Evolutionary conservation across 1,140 invertebrate genomes (phyloP), one percentile per base, ranked within the genome.

Genomic region (Eriocheir sinensis): DNA sequence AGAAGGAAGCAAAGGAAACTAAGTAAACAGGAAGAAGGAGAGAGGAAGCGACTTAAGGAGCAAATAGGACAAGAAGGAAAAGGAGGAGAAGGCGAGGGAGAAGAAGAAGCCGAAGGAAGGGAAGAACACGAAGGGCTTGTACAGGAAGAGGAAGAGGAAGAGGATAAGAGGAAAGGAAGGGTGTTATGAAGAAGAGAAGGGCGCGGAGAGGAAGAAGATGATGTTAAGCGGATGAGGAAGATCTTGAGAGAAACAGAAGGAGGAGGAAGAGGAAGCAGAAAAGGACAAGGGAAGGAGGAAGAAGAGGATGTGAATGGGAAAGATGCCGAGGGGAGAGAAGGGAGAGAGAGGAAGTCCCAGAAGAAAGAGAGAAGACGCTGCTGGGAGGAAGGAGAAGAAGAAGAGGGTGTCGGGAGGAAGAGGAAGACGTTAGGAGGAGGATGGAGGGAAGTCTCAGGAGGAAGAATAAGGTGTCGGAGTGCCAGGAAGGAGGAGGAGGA

Each of bases 401-500:
- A 81, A 17, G 40, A 53, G 30, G 38, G 27, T 38, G 89, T 21
- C 32, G 44, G 4, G 34, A 91, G 41, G 41, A 91, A 53, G 48
- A 60, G 32, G 89, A 72, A 21, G 53, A 9, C 17, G 34, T 21
- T 32, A n/a, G 32, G 34, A 60, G 32, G 88, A 89, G 48, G 41
- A 17, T 30, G 30, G 48, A 44, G 88, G 30, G 88, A 27, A 89
- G 41, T 41, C 40, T 17, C 40, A 86, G 1, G 9, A 32, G 34
- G 34, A 89, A 48, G 40, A 89, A 44, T 41, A 32, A 40, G 48
- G 88, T 44, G 88, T 27, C 30, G 48, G 88, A 72, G 60, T 21
- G 60, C 27, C 60, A 72, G 60, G 53, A 3, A 81, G 90, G 79
- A 41, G 41, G 30, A 91, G 27, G 60, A 72, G n/a, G 36, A 21